Conservation (phyloP, 2,113 vertebrate genomes). For the Pitta sordida region DNA sequence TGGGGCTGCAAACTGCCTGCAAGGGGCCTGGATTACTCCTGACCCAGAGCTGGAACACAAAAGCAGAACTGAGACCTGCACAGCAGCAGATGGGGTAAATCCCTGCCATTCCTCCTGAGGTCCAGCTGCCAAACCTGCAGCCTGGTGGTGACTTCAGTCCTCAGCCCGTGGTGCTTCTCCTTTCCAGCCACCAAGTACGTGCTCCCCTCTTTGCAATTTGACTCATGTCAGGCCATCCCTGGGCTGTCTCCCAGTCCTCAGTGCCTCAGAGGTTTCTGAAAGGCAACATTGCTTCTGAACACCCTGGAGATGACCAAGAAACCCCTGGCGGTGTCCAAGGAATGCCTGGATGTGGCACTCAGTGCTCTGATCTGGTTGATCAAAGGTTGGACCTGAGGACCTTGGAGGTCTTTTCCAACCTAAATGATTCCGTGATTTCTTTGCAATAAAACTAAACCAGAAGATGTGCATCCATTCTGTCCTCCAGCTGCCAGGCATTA, state of each 20-base stretch:
- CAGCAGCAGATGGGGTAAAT: not conserved
- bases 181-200: not conserved
- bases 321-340: not conserved
- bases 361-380: not conserved
- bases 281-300: not conserved
- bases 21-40: not conserved
- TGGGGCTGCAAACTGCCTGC: not conserved
- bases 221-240: not conserved
- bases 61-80: not conserved
- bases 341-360: not conserved
- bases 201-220: too few relatives aligned
- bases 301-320: not conserved
- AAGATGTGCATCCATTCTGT: not conserved
- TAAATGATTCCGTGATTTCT: not conserved
- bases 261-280: not conserved
- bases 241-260: too few relatives aligned
- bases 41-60: not conserved
- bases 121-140: not conserved
- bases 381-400: not conserved
- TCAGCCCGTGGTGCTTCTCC: not conserved
- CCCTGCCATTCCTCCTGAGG: not conserved
- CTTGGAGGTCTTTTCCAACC: not conserved
- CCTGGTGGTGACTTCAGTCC: not conserved
- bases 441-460: too few relatives aligned
- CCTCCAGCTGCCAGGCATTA: not conserved